Percentiles rank a stretch among this genome's conserved stretches.
These are phyloP conservation scores for Drosophila sp. DNA, from an alignment of 1,140 invertebrate species.

Conservation along the genomic window DNA sequence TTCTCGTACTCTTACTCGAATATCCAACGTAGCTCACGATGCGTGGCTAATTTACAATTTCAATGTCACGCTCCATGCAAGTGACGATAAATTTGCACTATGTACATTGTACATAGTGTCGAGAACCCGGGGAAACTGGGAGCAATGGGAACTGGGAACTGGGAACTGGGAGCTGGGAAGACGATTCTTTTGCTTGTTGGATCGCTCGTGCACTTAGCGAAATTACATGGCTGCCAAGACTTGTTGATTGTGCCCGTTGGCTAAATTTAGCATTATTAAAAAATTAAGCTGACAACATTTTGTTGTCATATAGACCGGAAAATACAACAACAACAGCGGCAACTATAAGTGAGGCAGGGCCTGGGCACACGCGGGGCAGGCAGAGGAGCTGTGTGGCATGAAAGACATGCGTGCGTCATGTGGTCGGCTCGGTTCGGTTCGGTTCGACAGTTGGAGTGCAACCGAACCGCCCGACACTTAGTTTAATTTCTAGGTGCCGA, in stretches of 20 bases:
- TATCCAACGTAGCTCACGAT: slow-evolving; percentile 28
- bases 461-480: slow-evolving; percentile 69
- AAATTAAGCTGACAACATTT: slow-evolving; percentile 81
- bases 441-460: slow-evolving; percentile 8
- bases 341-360: not conserved
- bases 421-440: slow-evolving; percentile 53
- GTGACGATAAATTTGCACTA: slow-evolving; percentile 83
- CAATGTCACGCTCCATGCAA: slow-evolving; percentile 82
- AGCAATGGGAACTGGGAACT: not conserved
- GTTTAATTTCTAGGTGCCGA: slow-evolving; percentile 78
- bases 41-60: slow-evolving; percentile 81
- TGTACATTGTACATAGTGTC: slow-evolving; percentile 34
- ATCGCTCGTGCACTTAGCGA: slow-evolving; percentile 70
- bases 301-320: slow-evolving; percentile 55
- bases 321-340: slow-evolving; percentile 25
- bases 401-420: slow-evolving; percentile 73
- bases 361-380: not conserved
- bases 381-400: slow-evolving; percentile 15
- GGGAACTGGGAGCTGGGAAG: slow-evolving; percentile 16
- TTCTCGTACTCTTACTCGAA: not conserved
- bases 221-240: slow-evolving; percentile 75
- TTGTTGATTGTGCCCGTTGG: slow-evolving; percentile 71
- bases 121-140: slow-evolving; percentile 3
- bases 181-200: slow-evolving; percentile 31
- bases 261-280: slow-evolving; percentile 83